Percentiles rank a stretch among this genome's conserved stretches.
These are phyloP conservation scores for Nematopogon swammerdamellus DNA, from an alignment of 2,888 invertebrate genomes.

Conservation along the genomic window DNA sequence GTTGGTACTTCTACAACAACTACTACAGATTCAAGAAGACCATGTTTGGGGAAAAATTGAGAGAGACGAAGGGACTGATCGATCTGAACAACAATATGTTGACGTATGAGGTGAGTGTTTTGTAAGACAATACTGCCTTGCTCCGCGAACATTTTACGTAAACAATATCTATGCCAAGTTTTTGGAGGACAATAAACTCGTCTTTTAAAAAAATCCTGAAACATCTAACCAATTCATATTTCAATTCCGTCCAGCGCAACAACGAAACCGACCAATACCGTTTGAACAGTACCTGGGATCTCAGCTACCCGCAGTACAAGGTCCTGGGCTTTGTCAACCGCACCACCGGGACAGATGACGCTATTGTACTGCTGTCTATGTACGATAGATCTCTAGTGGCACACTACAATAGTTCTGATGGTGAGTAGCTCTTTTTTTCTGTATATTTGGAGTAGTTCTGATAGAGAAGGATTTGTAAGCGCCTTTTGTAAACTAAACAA, in stretches of 20 bases:
- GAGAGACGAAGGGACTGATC: slow-evolving; percentile 42
- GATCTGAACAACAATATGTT: slow-evolving; percentile 58
- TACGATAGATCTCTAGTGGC: slow-evolving; percentile 30
- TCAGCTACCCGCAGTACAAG: slow-evolving; percentile 42
- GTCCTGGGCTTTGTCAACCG: slow-evolving; percentile 22
- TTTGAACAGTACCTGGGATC: slow-evolving; percentile 68
- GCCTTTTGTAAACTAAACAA: no score
- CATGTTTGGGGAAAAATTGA: slow-evolving; percentile 38
- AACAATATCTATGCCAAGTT: no score
- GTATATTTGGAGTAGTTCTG: no score
- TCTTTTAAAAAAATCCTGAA: no score
- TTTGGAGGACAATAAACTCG: no score
- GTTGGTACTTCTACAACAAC: slow-evolving; percentile 40
- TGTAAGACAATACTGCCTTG: no score
- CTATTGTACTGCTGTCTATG: slow-evolving; percentile 33
- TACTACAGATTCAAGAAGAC: slow-evolving; percentile 45
- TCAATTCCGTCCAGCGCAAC: slow-evolving; percentile 41
- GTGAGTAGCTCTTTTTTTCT: no score
- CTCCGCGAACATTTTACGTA: no score
- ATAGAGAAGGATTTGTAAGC: no score
- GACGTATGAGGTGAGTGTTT: slow-evolving; percentile 61
- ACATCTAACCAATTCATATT: background rate
- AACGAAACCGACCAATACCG: slow-evolving; percentile 62
- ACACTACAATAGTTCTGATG: slow-evolving; percentile 45
- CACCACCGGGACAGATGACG: slow-evolving; percentile 38